Percentiles rank a stretch among this genome's conserved stretches.
Conservation (phyloP, 2,888 invertebrate species). For the Blastobasis adustella region DNA sequence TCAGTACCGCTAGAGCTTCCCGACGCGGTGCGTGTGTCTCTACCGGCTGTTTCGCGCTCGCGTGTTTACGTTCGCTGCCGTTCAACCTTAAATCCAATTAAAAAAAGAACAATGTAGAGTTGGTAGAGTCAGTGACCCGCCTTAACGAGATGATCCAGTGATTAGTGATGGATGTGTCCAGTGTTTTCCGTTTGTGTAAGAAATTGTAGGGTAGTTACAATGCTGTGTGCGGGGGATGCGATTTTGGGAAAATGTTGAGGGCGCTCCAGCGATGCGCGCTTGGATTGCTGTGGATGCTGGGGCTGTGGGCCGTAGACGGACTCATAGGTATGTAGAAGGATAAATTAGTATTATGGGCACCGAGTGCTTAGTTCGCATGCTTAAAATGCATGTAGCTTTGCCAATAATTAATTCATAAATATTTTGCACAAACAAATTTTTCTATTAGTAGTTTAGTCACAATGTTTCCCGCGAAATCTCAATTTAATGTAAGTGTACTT, state of each 20-base stretch:
- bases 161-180: constrained; percentile 37
- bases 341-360: constrained; percentile 1
- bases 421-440: no score
- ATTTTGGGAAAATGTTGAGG: constrained; percentile 64
- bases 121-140: constrained; percentile 38
- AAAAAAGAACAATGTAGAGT: constrained; percentile 35
- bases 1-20: constrained; percentile 49
- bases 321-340: constrained; percentile 49
- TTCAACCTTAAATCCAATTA: constrained; percentile 59
- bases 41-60: constrained; percentile 17
- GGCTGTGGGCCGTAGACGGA: constrained; percentile 42
- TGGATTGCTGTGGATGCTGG: constrained; percentile 52
- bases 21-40: constrained; percentile 23
- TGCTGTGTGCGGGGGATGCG: constrained; percentile 57
- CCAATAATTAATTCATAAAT: no score
- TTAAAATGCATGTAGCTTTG: no score
- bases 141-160: constrained; percentile 39
- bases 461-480: no score
- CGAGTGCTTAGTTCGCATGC: neutral
- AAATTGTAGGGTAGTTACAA: constrained; percentile 16
- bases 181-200: constrained; percentile 26
- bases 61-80: constrained; percentile 50
- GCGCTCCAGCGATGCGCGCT: constrained; percentile 32
- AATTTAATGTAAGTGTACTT: no score
- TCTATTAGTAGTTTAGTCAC: no score